These are phyloP conservation scores for Zaprionus vittiger DNA, from an alignment of 1,140 invertebrate species.

Conservation along the genomic window DNA sequence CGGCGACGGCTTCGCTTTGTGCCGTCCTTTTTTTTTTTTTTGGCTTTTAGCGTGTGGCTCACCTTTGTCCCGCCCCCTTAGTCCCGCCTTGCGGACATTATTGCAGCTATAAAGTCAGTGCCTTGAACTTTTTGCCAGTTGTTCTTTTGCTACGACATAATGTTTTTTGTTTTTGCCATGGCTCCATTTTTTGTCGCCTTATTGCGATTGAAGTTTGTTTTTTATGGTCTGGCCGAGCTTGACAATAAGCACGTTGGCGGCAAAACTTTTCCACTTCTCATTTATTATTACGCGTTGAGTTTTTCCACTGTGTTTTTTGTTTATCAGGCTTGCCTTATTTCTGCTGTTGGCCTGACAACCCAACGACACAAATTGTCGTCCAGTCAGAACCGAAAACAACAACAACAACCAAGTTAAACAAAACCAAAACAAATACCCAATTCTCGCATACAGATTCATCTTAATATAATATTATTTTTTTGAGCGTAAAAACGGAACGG, in stretches of 20 bases:
- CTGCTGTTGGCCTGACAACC: slow-evolving; percentile 69
- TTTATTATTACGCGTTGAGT: slow-evolving; percentile 74
- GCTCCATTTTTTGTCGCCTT: slow-evolving; percentile 72
- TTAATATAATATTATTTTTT: slow-evolving; percentile 33
- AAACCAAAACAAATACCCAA: slow-evolving; percentile 61
- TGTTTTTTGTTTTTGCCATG: slow-evolving; percentile 47
- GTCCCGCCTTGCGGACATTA: slow-evolving; percentile 55
- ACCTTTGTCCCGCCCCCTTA: slow-evolving; percentile 45
- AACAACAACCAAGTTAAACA: slow-evolving; percentile 50
- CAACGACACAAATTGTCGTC: slow-evolving; percentile 67
- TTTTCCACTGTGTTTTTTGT: slow-evolving; percentile 26
- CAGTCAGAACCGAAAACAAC: slow-evolving; percentile 29
- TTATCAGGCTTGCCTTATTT: slow-evolving; percentile 21
- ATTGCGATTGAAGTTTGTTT: slow-evolving; percentile 81
- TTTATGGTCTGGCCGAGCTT: slow-evolving; percentile 79
- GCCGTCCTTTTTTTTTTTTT: slow-evolving; percentile 9
- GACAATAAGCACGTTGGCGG: slow-evolving; percentile 79
- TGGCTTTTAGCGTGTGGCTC: slow-evolving; percentile 62
- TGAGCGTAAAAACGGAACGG: slow-evolving; percentile 32
- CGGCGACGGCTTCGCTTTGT: slow-evolving; percentile 56
- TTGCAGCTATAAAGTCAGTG: slow-evolving; percentile 82
- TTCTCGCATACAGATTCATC: slow-evolving; percentile 45
- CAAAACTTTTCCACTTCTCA: slow-evolving; percentile 81
- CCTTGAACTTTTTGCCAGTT: slow-evolving; percentile 74
- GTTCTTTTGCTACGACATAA: slow-evolving; percentile 60